These are phyloP conservation scores for Austrolebias charrua DNA, from an alignment of 2,797 vertebrate genomes.

Conservation along the genomic window DNA sequence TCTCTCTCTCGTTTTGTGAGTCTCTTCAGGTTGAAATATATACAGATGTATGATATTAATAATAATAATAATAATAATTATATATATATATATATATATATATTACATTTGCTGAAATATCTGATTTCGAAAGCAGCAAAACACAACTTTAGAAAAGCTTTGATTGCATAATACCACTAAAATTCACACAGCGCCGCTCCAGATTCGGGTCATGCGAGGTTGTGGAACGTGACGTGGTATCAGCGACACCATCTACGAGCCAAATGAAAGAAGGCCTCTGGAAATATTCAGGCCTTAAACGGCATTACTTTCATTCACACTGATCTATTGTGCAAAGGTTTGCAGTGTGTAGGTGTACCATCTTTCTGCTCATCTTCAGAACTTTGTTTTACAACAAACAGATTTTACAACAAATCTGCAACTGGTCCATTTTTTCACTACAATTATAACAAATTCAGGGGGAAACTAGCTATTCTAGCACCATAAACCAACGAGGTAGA, in stretches of 20 bases:
- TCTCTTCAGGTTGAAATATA: too few species aligned
- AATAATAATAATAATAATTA: too few species aligned
- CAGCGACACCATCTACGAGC: too few species aligned
- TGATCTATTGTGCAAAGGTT: constrained; percentile 13
- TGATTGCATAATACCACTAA: not conserved
- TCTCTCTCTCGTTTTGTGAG: too few species aligned
- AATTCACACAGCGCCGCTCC: not conserved
- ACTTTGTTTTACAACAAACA: not conserved
- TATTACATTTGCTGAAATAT: constrained; percentile 5
- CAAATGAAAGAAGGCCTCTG: not conserved
- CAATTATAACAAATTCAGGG: too few species aligned
- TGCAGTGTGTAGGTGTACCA: constrained; percentile 3
- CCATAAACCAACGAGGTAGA: constrained; percentile 18
- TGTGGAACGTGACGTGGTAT: not conserved
- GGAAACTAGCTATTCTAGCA: not conserved
- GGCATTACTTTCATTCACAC: not conserved
- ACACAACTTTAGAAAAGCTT: not conserved
- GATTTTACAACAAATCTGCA: not conserved
- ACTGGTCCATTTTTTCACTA: not conserved
- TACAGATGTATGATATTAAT: too few species aligned
- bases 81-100: too few species aligned
- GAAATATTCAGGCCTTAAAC: not conserved
- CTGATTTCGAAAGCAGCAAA: constrained; percentile 7
- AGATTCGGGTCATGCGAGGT: not conserved
- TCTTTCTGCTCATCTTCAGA: not conserved